Conservation (phyloP, 2,113 vertebrate genomes). For the Toxotes jaculatrix region DNA sequence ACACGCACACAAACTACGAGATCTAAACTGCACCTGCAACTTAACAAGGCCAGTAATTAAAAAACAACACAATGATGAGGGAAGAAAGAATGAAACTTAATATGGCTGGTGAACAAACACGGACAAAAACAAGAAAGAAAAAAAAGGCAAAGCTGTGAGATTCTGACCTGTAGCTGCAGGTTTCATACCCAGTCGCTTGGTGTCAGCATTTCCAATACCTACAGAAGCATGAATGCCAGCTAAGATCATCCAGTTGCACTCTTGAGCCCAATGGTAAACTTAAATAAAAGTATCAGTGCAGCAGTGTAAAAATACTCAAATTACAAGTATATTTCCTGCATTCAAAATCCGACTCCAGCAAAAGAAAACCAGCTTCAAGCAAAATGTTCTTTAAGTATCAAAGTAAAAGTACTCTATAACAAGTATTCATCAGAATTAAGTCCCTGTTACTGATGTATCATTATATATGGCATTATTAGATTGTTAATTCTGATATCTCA, state of each 20-base stretch:
- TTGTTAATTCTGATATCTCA: not conserved
- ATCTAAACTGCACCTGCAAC: not conserved
- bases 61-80: not conserved
- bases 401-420: not conserved
- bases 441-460: not conserved
- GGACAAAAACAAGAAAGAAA: not conserved
- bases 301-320: not conserved
- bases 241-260: not conserved
- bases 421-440: not conserved
- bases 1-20: too few relatives aligned
- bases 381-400: not conserved
- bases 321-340: not conserved
- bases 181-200: slow-evolving; percentile 41
- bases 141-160: not conserved
- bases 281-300: not conserved
- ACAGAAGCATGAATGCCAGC: not conserved
- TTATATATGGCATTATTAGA: not conserved
- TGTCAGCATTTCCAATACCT: slow-evolving; percentile 50
- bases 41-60: not conserved
- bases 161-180: not conserved
- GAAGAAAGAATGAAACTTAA: not conserved
- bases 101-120: accelerated
- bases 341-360: not conserved
- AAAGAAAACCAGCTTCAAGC: not conserved
- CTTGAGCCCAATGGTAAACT: not conserved